A percentile compares a stretch with the other conserved stretches of the same genome.
Evolutionary conservation across 1,140 invertebrate genomes (phyloP).

Genomic region (Argopecten irradians): DNA sequence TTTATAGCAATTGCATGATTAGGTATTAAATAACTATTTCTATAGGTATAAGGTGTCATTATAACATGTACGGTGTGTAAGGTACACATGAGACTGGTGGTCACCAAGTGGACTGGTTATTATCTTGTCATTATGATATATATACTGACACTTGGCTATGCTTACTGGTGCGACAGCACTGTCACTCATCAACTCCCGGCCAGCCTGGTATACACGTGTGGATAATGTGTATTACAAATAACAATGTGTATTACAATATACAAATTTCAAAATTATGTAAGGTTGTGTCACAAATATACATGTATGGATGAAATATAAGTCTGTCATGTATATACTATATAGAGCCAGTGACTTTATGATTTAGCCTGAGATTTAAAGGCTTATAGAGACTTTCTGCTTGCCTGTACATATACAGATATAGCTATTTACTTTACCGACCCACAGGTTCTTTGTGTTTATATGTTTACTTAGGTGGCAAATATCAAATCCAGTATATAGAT

Average conservation of each 20-base stretch:
- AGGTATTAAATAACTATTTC: no score
- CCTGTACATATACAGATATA: neutral
- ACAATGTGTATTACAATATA: no score
- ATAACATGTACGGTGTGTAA: neutral
- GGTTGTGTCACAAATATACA: neutral
- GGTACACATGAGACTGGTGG: neutral
- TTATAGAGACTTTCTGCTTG: neutral
- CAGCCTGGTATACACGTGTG: neutral
- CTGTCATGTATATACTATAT: no score
- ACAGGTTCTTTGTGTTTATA: neutral
- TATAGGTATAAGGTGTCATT: neutral
- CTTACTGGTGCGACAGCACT: neutral
- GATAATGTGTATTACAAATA: neutral
- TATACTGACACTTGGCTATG: neutral
- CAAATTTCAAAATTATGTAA: neutral
- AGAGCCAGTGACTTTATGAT: no score
- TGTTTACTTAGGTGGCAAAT: neutral
- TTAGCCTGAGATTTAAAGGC: no score
- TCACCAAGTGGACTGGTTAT: neutral
- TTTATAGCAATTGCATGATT: neutral
- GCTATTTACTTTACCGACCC: neutral
- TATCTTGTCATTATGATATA: conserved; percentile 12
- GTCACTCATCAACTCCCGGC: neutral
- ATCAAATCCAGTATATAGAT: neutral
- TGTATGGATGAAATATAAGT: neutral